Evolutionary conservation across 2,888 invertebrate genomes (phyloP).

Genomic region (Hydrotaea cyrtoneurina): DNA sequence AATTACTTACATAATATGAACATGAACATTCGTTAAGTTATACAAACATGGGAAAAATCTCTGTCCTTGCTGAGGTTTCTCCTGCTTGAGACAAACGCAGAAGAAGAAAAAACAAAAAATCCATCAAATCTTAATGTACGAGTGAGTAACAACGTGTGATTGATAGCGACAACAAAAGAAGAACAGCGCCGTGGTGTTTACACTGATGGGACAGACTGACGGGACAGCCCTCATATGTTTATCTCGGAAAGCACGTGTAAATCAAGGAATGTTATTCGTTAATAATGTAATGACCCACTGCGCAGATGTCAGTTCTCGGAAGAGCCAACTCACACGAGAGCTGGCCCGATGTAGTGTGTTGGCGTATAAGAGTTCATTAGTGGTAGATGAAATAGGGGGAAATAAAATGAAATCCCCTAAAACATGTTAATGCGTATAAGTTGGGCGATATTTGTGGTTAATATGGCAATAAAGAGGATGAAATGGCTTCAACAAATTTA

Average conservation of each 20-base stretch:
- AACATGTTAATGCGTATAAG: no score
- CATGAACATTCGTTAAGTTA: neutral
- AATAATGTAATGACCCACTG: slow-evolving; percentile 57
- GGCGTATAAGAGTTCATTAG: neutral
- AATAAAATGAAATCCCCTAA: no score
- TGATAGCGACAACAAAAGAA: slow-evolving; percentile 64
- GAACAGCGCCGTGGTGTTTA: slow-evolving; percentile 37
- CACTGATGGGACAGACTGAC: slow-evolving; percentile 46
- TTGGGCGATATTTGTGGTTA: no score
- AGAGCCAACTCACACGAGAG: slow-evolving; percentile 1
- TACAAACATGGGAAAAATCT: slow-evolving; percentile 7
- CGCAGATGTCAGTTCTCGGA: slow-evolving; percentile 37
- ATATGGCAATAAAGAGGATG: no score
- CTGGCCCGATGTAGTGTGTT: neutral
- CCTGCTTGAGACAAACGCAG: slow-evolving; percentile 14
- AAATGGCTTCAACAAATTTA: no score
- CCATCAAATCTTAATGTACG: slow-evolving; percentile 52
- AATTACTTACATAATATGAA: slow-evolving; percentile 14
- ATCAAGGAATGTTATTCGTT: slow-evolving; percentile 66
- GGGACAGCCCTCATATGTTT: slow-evolving; percentile 66
- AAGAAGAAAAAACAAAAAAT: slow-evolving; percentile 36
- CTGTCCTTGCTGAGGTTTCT: neutral
- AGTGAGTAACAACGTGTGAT: slow-evolving; percentile 3
- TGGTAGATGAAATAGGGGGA: slow-evolving; percentile 44
- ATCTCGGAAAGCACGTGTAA: slow-evolving; percentile 65